Base-by-base conservation (phyloP, 2,888 invertebrate genomes). In the Platynereis dumerilii region DNA sequence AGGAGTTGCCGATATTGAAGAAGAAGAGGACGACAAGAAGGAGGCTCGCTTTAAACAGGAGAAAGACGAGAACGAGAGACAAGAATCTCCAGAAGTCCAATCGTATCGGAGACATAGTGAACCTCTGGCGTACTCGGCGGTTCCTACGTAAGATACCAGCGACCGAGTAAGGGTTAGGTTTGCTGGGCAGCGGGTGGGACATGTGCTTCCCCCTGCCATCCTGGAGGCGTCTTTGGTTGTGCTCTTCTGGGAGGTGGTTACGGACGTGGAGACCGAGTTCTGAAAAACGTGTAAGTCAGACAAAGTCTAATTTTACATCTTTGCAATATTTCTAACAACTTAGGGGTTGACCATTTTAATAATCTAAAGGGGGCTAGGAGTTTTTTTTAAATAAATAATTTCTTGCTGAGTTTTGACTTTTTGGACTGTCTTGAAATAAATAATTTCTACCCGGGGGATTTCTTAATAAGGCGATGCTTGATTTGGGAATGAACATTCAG, bases 151-250 rank as follows among this genome's bases (percentile, higher is more conserved):
- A 45, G 22, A 62, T 54, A 20, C 39, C 42, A 27, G 39, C 42
- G 7, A 48, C 39, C 2, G 42, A 44, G 22, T 42, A 56, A 20
- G 27, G 27, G 15, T 48, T 42, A 5, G 62, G 48, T n/a, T 54
- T 55, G 27, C 44, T 44, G 5, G 62, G 62, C 56, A 62, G 62
- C 5, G 62, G 62, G 48, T 56, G 56, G 7, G 34, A 42, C 62
- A 62, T 62, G 48, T 57, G 56, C 15, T 45, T 42, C 56, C 52
- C 56, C 24, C 34, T 44, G 20, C 45, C 42, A n/a, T 62, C 62
- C 12, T 28, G 17, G 7, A 48, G 56, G 12, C 42, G 57, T 12
- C 62, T 42, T 5, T 48, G 44, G 22, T 24, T 24, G 42, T 45
- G 56, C 10, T 62, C 62, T 1, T 62, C 62, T 17, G 57, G 34